These are phyloP conservation scores for Halcyon smyrnensis DNA, from an alignment of 2,797 vertebrate genomes.

Conservation along the genomic window DNA sequence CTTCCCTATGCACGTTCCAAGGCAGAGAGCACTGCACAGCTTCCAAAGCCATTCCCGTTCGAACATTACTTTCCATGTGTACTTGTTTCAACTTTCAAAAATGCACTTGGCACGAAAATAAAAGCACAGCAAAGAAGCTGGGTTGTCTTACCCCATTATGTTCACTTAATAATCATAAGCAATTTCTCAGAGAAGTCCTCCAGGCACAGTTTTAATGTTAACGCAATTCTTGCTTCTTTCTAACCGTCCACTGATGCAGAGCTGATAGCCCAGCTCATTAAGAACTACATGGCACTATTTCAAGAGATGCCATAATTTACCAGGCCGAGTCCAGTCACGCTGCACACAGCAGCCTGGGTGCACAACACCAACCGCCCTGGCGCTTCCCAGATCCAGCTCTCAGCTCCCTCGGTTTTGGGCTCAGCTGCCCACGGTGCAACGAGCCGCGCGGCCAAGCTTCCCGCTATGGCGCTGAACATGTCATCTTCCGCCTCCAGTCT, in stretches of 20 bases:
- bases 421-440: neutral
- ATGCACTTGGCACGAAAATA: neutral
- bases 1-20: neutral
- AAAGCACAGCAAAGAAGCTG: neutral
- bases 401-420: neutral
- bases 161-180: slow-evolving; percentile 31
- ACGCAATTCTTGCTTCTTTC: slow-evolving; percentile 48
- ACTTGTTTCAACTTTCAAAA: slow-evolving; percentile 11
- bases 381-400: neutral
- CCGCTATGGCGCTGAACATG: neutral
- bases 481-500: neutral
- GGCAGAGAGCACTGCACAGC: neutral
- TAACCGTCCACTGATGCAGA: slow-evolving; percentile 34
- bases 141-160: slow-evolving; percentile 13
- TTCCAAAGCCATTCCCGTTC: slow-evolving; percentile 3
- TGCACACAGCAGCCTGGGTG: neutral
- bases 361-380: neutral
- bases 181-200: slow-evolving; percentile 50
- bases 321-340: neutral
- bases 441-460: neutral
- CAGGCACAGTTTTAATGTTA: slow-evolving; percentile 46
- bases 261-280: slow-evolving; percentile 29
- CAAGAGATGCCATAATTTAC: slow-evolving; percentile 9
- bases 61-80: neutral
- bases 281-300: slow-evolving; percentile 28